phyloP scores from a whole-genome alignment of 1,140 invertebrate genomes.

The Zaprionus camerounensis region DNA sequence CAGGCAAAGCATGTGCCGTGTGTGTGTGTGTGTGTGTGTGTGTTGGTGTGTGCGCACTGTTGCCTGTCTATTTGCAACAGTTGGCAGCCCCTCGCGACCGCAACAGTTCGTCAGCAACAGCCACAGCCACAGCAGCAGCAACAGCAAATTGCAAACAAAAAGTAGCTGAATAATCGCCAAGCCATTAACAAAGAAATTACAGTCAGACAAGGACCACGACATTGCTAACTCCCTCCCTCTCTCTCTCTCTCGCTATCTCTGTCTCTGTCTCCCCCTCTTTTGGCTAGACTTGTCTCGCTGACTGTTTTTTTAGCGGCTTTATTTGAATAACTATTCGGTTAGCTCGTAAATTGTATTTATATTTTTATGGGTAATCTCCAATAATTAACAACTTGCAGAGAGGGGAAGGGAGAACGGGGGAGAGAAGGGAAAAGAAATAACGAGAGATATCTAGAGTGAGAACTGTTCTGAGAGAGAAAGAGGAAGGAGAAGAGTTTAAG shows the following conservation, averaged over 20 bases:
- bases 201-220: constrained; percentile 39
- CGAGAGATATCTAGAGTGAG: neutral
- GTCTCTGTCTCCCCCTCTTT: neutral
- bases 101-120: neutral
- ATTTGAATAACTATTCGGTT: constrained; percentile 8
- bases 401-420: neutral
- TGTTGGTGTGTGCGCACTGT: constrained; percentile 4
- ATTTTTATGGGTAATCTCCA: neutral
- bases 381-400: neutral
- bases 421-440: neutral
- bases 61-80: constrained; percentile 46
- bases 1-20: neutral
- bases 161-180: constrained; percentile 51
- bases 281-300: neutral
- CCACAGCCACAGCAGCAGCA: constrained; percentile 11
- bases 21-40: neutral
- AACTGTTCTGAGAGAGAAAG: neutral
- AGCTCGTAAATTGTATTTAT: neutral
- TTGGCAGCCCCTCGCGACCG: constrained; percentile 15
- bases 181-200: constrained; percentile 50
- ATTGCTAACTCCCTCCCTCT: neutral
- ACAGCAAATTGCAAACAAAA: constrained; percentile 47
- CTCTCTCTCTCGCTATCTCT: neutral
- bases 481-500: neutral
- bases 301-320: constrained; percentile 1